Percentiles rank a stretch among this genome's conserved stretches.
Conservation (phyloP, 2,797 vertebrate genomes). For the Phylloscopus collybita region DNA sequence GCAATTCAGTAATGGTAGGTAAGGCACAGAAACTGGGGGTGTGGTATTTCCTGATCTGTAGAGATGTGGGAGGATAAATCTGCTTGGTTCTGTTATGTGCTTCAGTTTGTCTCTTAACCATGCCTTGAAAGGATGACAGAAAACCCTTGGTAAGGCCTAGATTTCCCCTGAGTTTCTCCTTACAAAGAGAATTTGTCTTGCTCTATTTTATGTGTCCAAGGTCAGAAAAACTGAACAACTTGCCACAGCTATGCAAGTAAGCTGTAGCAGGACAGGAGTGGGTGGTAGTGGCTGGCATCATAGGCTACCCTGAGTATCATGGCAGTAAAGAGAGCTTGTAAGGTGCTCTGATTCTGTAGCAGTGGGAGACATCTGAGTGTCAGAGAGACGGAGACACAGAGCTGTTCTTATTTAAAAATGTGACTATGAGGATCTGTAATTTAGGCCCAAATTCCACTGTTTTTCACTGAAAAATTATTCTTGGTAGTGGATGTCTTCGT, state of each 20-base stretch:
- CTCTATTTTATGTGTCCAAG: not conserved
- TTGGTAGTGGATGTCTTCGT: not conserved
- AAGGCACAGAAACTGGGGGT: not conserved
- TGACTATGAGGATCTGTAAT: not conserved
- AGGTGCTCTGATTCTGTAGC: not conserved
- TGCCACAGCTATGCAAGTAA: not conserved
- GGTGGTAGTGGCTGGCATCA: not conserved
- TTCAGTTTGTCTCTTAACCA: not conserved
- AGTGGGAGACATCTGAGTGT: not conserved
- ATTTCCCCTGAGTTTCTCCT: not conserved
- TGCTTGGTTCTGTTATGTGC: not conserved
- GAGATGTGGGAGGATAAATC: not conserved
- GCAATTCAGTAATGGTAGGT: constrained; percentile 85
- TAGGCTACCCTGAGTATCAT: not conserved
- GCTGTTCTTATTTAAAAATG: not conserved
- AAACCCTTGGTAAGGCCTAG: not conserved
- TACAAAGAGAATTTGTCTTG: not conserved
- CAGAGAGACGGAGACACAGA: not conserved
- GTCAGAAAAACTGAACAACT: not conserved
- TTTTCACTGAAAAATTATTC: not conserved
- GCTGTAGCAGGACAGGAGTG: not conserved
- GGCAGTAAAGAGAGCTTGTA: not conserved
- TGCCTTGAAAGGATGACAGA: not conserved
- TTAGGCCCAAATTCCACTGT: not conserved
- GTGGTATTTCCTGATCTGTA: not conserved